Conservation (phyloP, 2,113 vertebrate genomes). For the Antigone vipio region DNA sequence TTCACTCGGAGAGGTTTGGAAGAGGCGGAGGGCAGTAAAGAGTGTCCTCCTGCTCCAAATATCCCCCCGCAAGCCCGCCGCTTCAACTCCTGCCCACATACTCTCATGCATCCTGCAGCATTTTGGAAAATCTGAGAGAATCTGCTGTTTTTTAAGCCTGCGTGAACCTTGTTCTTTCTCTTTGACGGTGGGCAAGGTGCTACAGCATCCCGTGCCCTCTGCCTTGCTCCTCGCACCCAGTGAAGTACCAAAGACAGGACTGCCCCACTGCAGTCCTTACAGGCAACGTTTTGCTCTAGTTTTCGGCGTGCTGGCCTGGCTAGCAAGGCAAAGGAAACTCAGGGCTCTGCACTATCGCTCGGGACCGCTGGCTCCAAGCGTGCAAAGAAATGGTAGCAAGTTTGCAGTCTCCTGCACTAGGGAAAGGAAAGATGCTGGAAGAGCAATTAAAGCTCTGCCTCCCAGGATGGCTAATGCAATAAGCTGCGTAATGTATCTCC, state of each 20-base stretch:
- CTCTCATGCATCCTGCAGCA: neutral
- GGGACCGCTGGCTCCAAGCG: neutral
- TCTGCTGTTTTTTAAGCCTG: neutral
- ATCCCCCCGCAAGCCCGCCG: rapidly evolving
- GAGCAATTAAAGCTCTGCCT: neutral
- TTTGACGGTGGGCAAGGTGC: neutral
- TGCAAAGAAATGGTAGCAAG: rapidly evolving
- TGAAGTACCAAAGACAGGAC: neutral
- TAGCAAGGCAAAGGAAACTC: neutral
- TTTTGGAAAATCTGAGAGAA: neutral
- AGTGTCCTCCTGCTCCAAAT: neutral
- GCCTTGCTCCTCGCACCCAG: rapidly evolving
- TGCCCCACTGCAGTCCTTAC: neutral
- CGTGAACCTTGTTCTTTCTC: neutral
- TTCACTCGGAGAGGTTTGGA: neutral
- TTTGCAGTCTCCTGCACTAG: neutral
- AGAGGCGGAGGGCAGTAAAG: neutral
- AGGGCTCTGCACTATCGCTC: rapidly evolving
- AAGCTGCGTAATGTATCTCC: rapidly evolving
- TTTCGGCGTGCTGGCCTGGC: neutral
- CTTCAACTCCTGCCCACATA: neutral
- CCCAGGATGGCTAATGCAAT: neutral
- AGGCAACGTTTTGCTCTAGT: neutral
- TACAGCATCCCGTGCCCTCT: neutral
- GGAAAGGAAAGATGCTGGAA: neutral